Percentiles rank a stretch among this genome's conserved stretches.
These are phyloP conservation scores for Parazoanthus swiftii DNA, from an alignment of 92 coral and sea anemone species.

Conservation along the genomic window DNA sequence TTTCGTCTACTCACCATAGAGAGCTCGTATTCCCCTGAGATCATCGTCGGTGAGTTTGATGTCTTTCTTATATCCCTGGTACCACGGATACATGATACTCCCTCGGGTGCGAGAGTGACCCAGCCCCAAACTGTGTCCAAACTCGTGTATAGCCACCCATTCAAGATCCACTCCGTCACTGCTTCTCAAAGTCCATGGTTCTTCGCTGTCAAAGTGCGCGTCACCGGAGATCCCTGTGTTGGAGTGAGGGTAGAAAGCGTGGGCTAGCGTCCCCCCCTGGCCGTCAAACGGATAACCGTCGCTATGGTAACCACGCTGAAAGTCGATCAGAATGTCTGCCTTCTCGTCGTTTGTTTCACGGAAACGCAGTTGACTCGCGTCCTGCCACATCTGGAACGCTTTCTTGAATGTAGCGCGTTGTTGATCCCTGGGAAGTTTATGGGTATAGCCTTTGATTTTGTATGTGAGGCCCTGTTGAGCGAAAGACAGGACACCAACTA, in stretches of 20 bases:
- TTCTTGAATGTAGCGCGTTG: slow-evolving; percentile 25
- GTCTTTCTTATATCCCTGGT: slow-evolving; percentile 63
- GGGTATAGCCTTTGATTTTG: slow-evolving; percentile 32
- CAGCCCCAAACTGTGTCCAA: slow-evolving; percentile 93
- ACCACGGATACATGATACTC: slow-evolving; percentile 90
- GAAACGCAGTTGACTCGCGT: slow-evolving; percentile 43
- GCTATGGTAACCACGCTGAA: slow-evolving; percentile 18
- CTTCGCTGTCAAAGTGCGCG: slow-evolving; percentile 92
- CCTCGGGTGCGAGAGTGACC: slow-evolving; percentile 70
- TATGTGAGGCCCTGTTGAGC: slow-evolving; percentile 42
- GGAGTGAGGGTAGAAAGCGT: slow-evolving; percentile 50
- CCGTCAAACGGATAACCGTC: slow-evolving; percentile 60
- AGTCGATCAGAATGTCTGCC: slow-evolving; percentile 46
- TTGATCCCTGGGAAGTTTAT: not conserved
- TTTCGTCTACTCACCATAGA: slow-evolving; percentile 68
- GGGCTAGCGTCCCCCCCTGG: slow-evolving; percentile 47
- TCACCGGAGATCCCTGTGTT: slow-evolving; percentile 78
- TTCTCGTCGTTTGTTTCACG: not conserved
- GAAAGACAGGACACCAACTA: not conserved
- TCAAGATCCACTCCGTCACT: slow-evolving; percentile 65
- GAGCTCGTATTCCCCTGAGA: slow-evolving; percentile 66
- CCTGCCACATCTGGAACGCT: slow-evolving; percentile 52
- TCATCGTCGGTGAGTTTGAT: slow-evolving; percentile 73
- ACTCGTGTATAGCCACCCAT: slow-evolving; percentile 95
- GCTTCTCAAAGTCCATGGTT: slow-evolving; percentile 56